These are phyloP conservation scores for Pempheris klunzingeri DNA, from an alignment of 2,797 vertebrate genomes.

Conservation along the genomic window DNA sequence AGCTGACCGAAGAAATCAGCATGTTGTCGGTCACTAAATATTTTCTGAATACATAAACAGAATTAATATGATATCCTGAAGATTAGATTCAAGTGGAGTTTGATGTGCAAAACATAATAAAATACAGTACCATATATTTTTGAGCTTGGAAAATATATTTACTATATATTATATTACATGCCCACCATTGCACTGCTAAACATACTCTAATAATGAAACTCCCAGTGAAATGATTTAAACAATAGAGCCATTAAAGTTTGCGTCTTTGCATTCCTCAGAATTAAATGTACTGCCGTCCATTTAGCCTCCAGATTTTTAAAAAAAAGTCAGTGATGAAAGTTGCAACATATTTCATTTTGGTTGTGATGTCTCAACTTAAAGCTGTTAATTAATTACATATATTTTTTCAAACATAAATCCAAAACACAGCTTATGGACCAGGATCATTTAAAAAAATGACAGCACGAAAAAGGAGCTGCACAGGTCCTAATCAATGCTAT, in stretches of 20 bases:
- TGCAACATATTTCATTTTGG: neutral
- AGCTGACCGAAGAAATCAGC: neutral
- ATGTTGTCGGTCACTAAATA: fast-evolving
- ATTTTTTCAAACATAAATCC: neutral
- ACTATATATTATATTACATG: neutral
- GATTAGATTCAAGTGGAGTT: too few species aligned
- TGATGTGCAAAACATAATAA: neutral
- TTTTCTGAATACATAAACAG: neutral
- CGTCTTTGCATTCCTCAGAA: neutral
- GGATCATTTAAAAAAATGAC: neutral
- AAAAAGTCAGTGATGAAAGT: neutral
- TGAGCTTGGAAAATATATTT: neutral
- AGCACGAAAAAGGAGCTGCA: neutral
- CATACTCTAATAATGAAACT: neutral
- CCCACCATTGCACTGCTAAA: neutral
- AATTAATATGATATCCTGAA: neutral
- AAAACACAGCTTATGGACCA: neutral
- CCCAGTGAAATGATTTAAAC: neutral
- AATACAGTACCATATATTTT: neutral
- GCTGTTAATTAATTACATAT: neutral
- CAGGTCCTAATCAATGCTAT: neutral
- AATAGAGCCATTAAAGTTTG: neutral
- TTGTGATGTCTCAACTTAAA: neutral
- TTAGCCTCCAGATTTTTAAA: neutral
- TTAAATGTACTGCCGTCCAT: neutral